Evolutionary conservation across 1,140 invertebrate genomes (phyloP).

Genomic region (Brachionus koreanus): DNA sequence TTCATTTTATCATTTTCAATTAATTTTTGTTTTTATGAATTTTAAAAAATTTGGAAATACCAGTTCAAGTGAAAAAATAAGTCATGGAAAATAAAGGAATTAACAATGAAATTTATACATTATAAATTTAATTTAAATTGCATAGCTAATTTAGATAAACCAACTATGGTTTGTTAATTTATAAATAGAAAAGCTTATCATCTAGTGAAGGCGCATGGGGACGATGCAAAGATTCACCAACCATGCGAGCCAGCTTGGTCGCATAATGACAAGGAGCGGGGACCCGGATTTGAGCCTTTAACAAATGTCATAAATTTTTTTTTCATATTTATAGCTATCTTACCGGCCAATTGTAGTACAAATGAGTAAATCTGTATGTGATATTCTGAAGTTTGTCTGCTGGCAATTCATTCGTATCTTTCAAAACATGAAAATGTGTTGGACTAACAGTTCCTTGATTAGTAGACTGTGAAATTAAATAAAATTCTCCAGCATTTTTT

Average conservation of each 20-base stretch:
- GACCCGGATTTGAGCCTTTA: slow-evolving; percentile 72
- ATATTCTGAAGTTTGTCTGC: slow-evolving; percentile 72
- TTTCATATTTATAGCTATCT: slow-evolving; percentile 56
- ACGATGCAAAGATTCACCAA: slow-evolving; percentile 68
- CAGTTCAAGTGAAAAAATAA: not conserved
- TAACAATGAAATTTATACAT: slow-evolving; percentile 22
- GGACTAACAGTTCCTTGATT: slow-evolving; percentile 75
- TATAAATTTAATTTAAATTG: not conserved
- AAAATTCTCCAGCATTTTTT: slow-evolving; percentile 73
- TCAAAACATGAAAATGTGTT: slow-evolving; percentile 74
- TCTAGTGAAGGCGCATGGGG: slow-evolving; percentile 57
- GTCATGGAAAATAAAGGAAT: not conserved
- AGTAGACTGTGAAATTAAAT: slow-evolving; percentile 71
- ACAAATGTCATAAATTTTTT: not conserved
- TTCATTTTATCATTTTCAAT: not conserved
- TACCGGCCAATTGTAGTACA: slow-evolving; percentile 78
- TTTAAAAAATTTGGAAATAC: not conserved
- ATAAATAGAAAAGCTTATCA: slow-evolving; percentile 60
- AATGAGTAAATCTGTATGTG: slow-evolving; percentile 74
- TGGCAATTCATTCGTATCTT: slow-evolving; percentile 64
- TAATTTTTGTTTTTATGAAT: not conserved
- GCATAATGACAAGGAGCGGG: slow-evolving; percentile 71
- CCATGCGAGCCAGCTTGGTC: slow-evolving; percentile 76
- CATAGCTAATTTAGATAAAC: not conserved
- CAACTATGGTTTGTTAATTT: slow-evolving; percentile 44